Evolutionary conservation across 1,140 invertebrate species (phyloP).

Genomic region (Olivierus martensii): DNA sequence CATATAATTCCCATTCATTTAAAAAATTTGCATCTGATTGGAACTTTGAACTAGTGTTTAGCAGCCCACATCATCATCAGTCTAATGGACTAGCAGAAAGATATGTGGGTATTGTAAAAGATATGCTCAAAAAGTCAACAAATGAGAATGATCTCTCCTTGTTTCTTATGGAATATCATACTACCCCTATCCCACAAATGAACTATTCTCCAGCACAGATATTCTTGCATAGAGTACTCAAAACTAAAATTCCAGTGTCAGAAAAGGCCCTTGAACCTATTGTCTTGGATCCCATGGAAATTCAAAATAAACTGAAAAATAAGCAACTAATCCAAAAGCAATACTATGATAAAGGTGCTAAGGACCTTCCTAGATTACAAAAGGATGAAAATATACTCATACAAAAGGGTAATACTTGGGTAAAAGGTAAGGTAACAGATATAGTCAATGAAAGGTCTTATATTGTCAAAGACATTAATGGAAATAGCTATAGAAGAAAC

Average conservation of each 20-base stretch:
- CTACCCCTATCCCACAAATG: neutral
- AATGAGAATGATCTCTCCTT: neutral
- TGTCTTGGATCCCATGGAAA: too few relatives aligned
- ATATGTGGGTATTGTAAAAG: conserved; percentile 2
- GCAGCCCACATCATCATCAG: conserved; percentile 1
- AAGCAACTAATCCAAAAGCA: too few relatives aligned
- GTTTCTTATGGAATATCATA: conserved; percentile 2
- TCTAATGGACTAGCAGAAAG: conserved; percentile 3
- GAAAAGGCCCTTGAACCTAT: too few relatives aligned
- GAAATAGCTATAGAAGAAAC: too few relatives aligned
- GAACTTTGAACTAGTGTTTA: conserved; percentile 1
- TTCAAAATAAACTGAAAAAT: too few relatives aligned
- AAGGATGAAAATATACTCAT: too few relatives aligned
- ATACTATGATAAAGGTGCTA: too few relatives aligned
- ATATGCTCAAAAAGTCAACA: neutral
- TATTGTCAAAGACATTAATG: too few relatives aligned
- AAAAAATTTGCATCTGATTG: conserved; percentile 2
- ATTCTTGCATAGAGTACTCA: neutral
- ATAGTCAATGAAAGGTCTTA: too few relatives aligned
- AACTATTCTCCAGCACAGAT: conserved; percentile 3
- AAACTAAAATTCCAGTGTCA: neutral
- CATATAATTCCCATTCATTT: conserved; percentile 2
- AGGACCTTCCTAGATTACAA: too few relatives aligned
- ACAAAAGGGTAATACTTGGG: too few relatives aligned
- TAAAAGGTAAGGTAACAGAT: too few relatives aligned